Evolutionary conservation across 2,888 invertebrate genomes (phyloP).

Genomic region (Protophormia terraenovae): DNA sequence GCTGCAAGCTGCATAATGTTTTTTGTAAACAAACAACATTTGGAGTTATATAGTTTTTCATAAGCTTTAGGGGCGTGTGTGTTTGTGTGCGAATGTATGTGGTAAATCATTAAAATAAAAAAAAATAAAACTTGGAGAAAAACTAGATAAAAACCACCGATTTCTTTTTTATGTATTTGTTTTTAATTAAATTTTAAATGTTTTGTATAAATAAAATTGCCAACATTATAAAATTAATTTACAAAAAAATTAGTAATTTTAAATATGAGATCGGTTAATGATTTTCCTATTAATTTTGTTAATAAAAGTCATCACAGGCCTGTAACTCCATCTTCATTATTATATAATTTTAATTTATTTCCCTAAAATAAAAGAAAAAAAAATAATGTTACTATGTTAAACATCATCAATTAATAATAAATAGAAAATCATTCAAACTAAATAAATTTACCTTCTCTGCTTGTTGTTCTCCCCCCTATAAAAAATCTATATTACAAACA

Average conservation of each 20-base stretch:
- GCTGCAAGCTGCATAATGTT: constrained; percentile 50
- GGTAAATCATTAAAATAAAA: constrained; percentile 26
- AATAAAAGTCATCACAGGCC: constrained; percentile 2
- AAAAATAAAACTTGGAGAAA: not conserved
- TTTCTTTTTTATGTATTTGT: not conserved
- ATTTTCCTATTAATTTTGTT: not conserved
- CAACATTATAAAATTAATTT: not conserved
- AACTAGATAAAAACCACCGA: constrained; percentile 37
- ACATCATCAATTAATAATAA: constrained; percentile 47
- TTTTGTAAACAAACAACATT: constrained; percentile 17
- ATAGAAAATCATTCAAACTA: constrained; percentile 33
- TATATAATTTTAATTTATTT: constrained; percentile 25
- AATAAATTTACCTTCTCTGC: constrained; percentile 38
- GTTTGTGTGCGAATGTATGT: constrained; percentile 34
- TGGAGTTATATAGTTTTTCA: constrained; percentile 35
- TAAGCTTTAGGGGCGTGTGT: constrained; percentile 17
- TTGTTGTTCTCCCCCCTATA: constrained; percentile 23
- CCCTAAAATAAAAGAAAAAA: not conserved
- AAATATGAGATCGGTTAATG: not conserved
- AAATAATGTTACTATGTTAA: constrained; percentile 24
- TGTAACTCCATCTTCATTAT: constrained; percentile 37
- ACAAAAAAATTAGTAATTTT: not conserved
- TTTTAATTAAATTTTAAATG: not conserved
- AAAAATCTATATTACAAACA: constrained; percentile 4
- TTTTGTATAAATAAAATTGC: not conserved